phyloP scores from a whole-genome alignment of 2,113 vertebrate species.

The Lipophrys pholis region DNA sequence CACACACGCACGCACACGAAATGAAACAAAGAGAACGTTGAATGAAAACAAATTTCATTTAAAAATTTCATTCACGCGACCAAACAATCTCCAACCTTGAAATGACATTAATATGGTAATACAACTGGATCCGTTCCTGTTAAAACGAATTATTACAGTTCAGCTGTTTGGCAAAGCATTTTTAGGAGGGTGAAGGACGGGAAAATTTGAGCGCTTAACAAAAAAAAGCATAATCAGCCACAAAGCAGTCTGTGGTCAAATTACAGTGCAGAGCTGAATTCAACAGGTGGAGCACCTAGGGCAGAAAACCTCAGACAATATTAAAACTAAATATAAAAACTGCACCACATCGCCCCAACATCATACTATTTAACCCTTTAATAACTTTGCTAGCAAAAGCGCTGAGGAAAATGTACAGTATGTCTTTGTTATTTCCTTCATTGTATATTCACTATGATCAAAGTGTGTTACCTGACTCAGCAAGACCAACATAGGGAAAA shows the following conservation, averaged over 20 bases:
- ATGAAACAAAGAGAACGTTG: too few relatives aligned
- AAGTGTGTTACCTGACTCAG: too few relatives aligned
- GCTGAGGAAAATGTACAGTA: too few relatives aligned
- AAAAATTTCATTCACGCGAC: background rate
- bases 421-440: too few relatives aligned
- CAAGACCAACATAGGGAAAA: too few relatives aligned
- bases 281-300: slow-evolving; percentile 8
- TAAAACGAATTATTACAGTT: background rate
- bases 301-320: background rate
- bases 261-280: background rate
- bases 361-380: too few relatives aligned
- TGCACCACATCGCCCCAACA: too few relatives aligned
- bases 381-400: too few relatives aligned
- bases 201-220: background rate
- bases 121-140: background rate
- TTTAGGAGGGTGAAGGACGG: background rate
- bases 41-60: background rate
- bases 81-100: slow-evolving; percentile 13
- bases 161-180: background rate
- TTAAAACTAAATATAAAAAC: background rate
- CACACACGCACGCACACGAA: background rate
- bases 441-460: too few relatives aligned
- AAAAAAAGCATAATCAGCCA: background rate
- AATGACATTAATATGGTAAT: slow-evolving; percentile 3
- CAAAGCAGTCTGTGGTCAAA: background rate